These are phyloP conservation scores for Diplodus puntazzo DNA, from an alignment of 2,797 vertebrate species.

Conservation along the genomic window DNA sequence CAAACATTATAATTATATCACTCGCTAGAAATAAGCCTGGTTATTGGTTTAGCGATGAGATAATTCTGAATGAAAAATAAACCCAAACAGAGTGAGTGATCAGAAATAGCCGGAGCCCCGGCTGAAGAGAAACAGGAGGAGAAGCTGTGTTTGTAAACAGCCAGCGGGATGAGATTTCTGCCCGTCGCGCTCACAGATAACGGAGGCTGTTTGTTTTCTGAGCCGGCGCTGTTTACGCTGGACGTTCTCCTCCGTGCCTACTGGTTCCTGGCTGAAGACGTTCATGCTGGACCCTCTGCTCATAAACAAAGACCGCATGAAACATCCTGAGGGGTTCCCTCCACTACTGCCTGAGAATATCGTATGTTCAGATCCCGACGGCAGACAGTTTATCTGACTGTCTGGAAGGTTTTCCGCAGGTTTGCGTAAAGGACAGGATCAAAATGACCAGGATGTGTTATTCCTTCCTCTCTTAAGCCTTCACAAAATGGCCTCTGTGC, in stretches of 20 bases:
- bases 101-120: constrained; percentile 20
- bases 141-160: constrained; percentile 59
- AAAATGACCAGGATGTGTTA: no score
- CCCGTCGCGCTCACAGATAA: constrained; percentile 19
- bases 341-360: background rate
- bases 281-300: constrained; percentile 25
- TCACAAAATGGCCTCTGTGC: no score
- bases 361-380: background rate
- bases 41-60: constrained; percentile 62
- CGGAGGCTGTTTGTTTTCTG: constrained; percentile 55
- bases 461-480: no score
- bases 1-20: constrained; percentile 37
- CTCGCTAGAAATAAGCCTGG: constrained; percentile 48
- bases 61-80: constrained; percentile 58
- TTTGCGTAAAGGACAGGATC: background rate
- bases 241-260: constrained; percentile 44
- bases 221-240: constrained; percentile 52
- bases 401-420: background rate
- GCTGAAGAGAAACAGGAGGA: constrained; percentile 16
- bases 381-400: background rate
- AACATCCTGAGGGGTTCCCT: constrained; percentile 2
- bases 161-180: constrained; percentile 30
- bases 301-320: constrained; percentile 13
- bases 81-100: constrained; percentile 24
- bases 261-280: constrained; percentile 43